Evolutionary conservation across 2,113 vertebrate species (phyloP).

Genomic region (Chrysemys picta): DNA sequence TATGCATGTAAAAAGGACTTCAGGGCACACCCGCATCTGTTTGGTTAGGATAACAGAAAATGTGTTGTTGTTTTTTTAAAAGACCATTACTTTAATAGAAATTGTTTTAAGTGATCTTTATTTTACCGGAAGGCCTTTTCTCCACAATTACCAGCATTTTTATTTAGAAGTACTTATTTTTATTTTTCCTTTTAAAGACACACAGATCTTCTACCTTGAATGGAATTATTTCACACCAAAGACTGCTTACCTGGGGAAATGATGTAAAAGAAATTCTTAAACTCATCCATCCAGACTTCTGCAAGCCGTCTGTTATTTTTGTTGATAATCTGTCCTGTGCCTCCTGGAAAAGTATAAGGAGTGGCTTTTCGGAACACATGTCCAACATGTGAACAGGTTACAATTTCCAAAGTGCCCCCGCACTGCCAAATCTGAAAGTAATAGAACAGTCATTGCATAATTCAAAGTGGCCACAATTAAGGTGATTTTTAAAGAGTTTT

Average conservation of each 20-base stretch:
- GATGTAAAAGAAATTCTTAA: constrained; percentile 99
- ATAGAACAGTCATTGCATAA: background rate
- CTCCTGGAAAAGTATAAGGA: constrained; percentile 97
- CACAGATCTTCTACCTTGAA: background rate
- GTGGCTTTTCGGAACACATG: constrained; percentile 99
- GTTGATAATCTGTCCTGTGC: constrained; percentile 98
- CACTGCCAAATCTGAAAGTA: constrained; percentile 96
- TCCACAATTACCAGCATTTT: background rate
- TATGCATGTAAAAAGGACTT: background rate
- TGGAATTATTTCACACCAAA: constrained; percentile 23
- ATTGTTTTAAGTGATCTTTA: background rate
- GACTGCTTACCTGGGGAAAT: constrained; percentile 94
- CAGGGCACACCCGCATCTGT: background rate
- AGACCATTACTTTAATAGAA: background rate
- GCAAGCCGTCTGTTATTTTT: constrained; percentile 98
- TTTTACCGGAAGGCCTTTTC: background rate
- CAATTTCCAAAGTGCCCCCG: constrained; percentile 97
- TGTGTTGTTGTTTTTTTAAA: too few species aligned
- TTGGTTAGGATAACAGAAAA: background rate
- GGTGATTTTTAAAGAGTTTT: background rate
- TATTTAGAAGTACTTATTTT: background rate
- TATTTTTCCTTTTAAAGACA: background rate
- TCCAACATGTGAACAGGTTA: constrained; percentile 98
- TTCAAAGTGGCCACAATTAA: background rate
- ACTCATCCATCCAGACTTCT: constrained; percentile 99